Evolutionary conservation across 2,797 vertebrate species (phyloP), one percentile per base, ranked within the genome.

Genomic region (Varecia variegata): DNA sequence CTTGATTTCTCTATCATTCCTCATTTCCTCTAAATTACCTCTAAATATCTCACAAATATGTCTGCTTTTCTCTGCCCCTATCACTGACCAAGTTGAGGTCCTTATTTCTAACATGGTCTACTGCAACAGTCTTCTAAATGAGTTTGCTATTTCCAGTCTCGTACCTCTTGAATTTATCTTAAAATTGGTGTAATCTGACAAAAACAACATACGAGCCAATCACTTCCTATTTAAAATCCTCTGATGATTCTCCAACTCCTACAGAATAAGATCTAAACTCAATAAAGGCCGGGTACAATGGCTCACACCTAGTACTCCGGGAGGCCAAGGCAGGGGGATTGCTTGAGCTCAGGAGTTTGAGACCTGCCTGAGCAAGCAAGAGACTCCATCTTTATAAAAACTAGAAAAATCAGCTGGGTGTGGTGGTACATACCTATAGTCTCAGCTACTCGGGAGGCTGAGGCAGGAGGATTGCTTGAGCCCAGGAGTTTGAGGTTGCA

Each of bases 161-260:
- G 50, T 10, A 71, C 32, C 70, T 30, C 43, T 84, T 80, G 45
- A 92, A 60, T 67, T 68, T 71, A 90, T 32, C 52, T 85, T 95
- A 79, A 27, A 92, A 56, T 77, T 76, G 60, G 30, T 77, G 5
- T 54, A 60, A 88, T 27, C 58, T 73, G 74, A 94, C 71, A 93
- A 93, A 93, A 79, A 30, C 45, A 82, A 92, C 70, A 71, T 30
- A 62, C 30, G 21, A 93, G 40, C 74, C 47, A 84, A n/a, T 58
- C 23, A 74, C 47, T 93, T 94, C 40, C 86, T 58, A 95, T 35
- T 91, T 96, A 93, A 95, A 94, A 94, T 84, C 35, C 35, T 94
- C 13, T 85, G 35, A 92, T 17, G 62, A 88, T 45, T 94, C 62
- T n/a, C 76, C 81, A 77, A 68, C 30, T 77, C 30, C 82, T 74